Evolutionary conservation across 2,888 invertebrate species (phyloP), one percentile per base, ranked within the genome.

Genomic region (Leucozona laternaria): DNA sequence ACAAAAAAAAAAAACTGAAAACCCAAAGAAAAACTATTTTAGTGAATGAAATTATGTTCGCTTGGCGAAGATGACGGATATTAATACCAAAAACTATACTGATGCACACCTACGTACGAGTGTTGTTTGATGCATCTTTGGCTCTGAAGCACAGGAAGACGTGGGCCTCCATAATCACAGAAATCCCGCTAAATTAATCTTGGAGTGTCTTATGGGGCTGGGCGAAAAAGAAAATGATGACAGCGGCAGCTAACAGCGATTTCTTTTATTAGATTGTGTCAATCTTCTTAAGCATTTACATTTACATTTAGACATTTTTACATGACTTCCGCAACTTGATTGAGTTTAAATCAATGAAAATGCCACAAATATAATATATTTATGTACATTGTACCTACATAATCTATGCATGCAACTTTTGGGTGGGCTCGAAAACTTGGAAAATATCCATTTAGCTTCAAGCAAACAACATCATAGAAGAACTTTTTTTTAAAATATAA

Each of bases 201-300:
- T 45, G 17, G 31, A 45, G 25, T 62, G 17, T 4, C 28, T 25
- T 15, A 28, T 45, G 43, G 40, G 62, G 43, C 25, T 64, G 31
- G 64, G 64, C 13, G 7, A 64, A 45, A 28, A 40, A 43, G 11
- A 37, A 28, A 64, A 64, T 7, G 45, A 28, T 45, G 64, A 64
- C 45, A 64, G 45, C 17, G n/a, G 43, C 25, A 64, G 45, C 25
- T 45, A 45, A 45, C 45, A 45, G 45, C 28, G 58, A 62, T 34
- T 71, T 73, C 66, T 58, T 64, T 20, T 66, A 73, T 70, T 62
- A 64, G 57, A 71, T 76, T 71, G 81, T 77, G 76, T 76, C 70
- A 76, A 71, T 71, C 76, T 81, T 7, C 50, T 62, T 55, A 15
- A 43, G 31, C 50, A 25, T 64, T 57, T 37, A 40, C 79, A 64